Base-by-base conservation (phyloP, 2,797 vertebrate species). In the Mormyrops attenuatus region DNA sequence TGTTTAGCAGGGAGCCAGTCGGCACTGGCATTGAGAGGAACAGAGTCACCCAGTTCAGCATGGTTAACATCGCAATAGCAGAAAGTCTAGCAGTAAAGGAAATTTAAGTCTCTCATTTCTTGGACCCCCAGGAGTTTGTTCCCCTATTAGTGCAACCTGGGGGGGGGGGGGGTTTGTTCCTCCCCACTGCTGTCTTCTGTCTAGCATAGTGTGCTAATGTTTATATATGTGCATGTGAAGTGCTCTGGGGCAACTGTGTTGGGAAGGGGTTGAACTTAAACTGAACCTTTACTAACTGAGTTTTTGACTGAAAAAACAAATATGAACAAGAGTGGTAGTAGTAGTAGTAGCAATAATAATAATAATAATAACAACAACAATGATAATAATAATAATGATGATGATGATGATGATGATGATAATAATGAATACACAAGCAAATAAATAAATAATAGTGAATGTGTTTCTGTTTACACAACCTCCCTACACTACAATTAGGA, bases 401-500 rank as follows among this genome's bases (percentile, higher is more conserved):
- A 11, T 69, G 2, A 60, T 26, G 1, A 13, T 69, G n/a, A 57
- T n/a, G n/a, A 57, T 20, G 20, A 57, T 82, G 9, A 80, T 80
- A n/a, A 82, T 41, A 9, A n/a, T 82, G 30, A 38, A 38, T 73
- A 73, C 30, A 34, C 13, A 38, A 17, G 30, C 13, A 73, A 73
- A 73, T 73, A 73, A 73, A 73, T 73, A 73, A 73, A 73, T 73
- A 73, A 73, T 38, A 73, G 77, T 41, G 77, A 82, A 47, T 20
- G 77, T 82, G 77, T 82, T 82, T 41, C 38, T 47, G 41, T 82
- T 82, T 82, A 82, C 77, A 82, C 77, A 47, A 9, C 38, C 38
- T 17, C 66, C 66, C 30, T 41, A 82, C 38, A 82, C 77, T 44
- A 82, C 77, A 82, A 82, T 82, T 82, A 82, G 77, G 38, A 82